phyloP scores from a whole-genome alignment of 2,797 vertebrate species.

The Pygocentrus nattereri region DNA sequence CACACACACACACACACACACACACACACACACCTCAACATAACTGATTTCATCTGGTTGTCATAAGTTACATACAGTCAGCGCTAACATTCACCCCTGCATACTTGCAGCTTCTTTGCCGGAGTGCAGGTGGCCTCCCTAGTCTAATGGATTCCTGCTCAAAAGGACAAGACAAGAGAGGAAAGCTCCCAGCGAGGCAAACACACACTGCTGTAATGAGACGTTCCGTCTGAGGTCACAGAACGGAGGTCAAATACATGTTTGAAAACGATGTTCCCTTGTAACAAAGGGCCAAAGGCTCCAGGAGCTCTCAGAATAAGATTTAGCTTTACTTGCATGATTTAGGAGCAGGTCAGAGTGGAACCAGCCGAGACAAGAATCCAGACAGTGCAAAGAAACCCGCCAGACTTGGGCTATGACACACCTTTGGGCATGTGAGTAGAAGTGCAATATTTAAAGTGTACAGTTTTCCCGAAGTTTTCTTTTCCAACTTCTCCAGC shows the following conservation, averaged over 20 bases:
- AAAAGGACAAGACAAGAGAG: slow-evolving; percentile 15
- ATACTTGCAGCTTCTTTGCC: slow-evolving; percentile 11
- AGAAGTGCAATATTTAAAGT: neutral
- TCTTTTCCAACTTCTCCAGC: no score
- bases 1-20: neutral
- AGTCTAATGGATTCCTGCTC: slow-evolving; percentile 16
- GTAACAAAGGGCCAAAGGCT: slow-evolving; percentile 10
- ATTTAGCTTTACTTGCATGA: slow-evolving; percentile 34
- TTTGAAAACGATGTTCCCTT: neutral
- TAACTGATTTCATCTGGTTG: slow-evolving; percentile 44
- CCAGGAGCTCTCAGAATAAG: slow-evolving; percentile 15
- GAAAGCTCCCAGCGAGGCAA: slow-evolving; percentile 23
- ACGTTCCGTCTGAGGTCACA: slow-evolving; percentile 18
- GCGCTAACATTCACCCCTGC: slow-evolving; percentile 16
- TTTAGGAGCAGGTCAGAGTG: slow-evolving; percentile 28
- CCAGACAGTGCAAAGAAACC: neutral
- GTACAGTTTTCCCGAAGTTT: no score
- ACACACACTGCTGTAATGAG: slow-evolving; percentile 37
- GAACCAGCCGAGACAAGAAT: slow-evolving; percentile 3
- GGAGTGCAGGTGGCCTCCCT: slow-evolving; percentile 27
- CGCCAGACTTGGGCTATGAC: neutral
- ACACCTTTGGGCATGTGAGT: neutral
- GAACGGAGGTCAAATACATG: slow-evolving; percentile 36
- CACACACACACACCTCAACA: slow-evolving; percentile 26
- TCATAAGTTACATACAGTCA: slow-evolving; percentile 22